Evolutionary conservation across 1,140 invertebrate genomes (phyloP).

Genomic region (Drosophila prosaltans): DNA sequence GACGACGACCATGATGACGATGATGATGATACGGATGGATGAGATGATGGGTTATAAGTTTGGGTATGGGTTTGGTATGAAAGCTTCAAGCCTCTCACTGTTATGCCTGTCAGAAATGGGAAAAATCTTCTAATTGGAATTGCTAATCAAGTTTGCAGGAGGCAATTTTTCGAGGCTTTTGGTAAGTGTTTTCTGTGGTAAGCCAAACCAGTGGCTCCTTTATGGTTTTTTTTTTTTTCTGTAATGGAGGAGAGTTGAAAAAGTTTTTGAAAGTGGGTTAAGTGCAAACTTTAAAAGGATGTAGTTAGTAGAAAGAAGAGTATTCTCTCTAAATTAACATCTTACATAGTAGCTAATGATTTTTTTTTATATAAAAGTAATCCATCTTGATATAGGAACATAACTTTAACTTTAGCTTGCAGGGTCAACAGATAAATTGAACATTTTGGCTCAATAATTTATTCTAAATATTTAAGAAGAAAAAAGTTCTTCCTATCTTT

Average conservation of each 20-base stretch:
- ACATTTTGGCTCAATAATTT: no score
- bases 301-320: not conserved
- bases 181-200: constrained; percentile 13
- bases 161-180: constrained; percentile 62
- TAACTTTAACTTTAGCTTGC: no score
- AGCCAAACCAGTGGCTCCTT: not conserved
- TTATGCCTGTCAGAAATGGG: constrained; percentile 71
- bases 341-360: no score
- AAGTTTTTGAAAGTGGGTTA: constrained; percentile 45
- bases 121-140: constrained; percentile 80
- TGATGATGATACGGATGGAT: constrained; percentile 26
- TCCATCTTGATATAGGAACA: no score
- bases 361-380: no score
- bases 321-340: not conserved
- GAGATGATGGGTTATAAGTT: constrained; percentile 4
- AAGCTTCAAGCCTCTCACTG: constrained; percentile 12
- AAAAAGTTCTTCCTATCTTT: no score
- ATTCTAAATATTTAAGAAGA: no score
- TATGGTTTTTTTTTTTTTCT: not conserved
- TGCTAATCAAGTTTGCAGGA: constrained; percentile 70
- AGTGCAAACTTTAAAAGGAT: constrained; percentile 33
- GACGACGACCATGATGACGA: constrained; percentile 21
- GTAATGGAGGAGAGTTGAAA: not conserved
- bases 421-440: no score
- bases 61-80: not conserved